Conservation (phyloP, 53 echinoderm and acorn worm species). For the Paelopatides confundens region DNA sequence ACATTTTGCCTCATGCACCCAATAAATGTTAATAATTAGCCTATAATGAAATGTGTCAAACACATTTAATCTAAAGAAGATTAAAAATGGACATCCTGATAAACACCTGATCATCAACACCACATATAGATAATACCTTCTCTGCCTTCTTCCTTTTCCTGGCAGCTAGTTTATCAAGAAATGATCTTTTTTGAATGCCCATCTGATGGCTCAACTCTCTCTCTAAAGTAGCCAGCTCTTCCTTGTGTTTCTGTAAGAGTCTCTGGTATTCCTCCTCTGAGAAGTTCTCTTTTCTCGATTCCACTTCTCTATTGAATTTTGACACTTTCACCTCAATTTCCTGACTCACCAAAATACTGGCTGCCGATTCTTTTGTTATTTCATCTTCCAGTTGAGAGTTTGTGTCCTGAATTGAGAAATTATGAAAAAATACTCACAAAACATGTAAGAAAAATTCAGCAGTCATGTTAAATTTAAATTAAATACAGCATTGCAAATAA, state of each 20-base stretch:
- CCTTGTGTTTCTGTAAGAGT: constrained; percentile 52
- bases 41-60: too few relatives aligned
- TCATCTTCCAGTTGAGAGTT: neutral
- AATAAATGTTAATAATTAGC: too few relatives aligned
- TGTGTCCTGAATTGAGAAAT: neutral
- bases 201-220: constrained; percentile 27
- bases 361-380: neutral
- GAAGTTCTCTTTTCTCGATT: constrained; percentile 49
- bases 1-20: too few relatives aligned
- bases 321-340: constrained; percentile 55
- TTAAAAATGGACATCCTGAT: too few relatives aligned
- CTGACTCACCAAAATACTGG: neutral
- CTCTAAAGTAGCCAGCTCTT: constrained; percentile 45
- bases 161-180: constrained; percentile 61
- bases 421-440: too few relatives aligned
- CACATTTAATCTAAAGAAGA: too few relatives aligned
- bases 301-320: constrained; percentile 62
- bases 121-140: neutral
- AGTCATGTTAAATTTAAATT: too few relatives aligned
- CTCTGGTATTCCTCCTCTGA: constrained; percentile 65
- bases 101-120: too few relatives aligned
- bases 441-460: too few relatives aligned
- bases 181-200: constrained; percentile 37
- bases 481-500: too few relatives aligned
- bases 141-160: constrained; percentile 50